phyloP scores from a whole-genome alignment of 2,888 invertebrate species.

The Gymnoscelis rufifasciata region DNA sequence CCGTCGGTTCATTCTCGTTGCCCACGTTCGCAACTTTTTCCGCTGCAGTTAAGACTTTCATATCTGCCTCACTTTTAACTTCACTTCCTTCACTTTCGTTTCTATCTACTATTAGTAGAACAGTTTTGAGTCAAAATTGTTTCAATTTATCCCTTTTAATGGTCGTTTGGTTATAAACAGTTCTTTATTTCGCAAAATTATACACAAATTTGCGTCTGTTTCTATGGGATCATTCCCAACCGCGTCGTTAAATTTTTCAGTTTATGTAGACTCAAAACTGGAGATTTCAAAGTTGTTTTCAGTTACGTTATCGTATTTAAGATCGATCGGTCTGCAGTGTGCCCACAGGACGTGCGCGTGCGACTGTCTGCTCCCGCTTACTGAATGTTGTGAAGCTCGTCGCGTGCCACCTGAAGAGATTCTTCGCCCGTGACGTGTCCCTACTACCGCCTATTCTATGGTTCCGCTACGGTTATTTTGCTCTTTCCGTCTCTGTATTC shows the following conservation, averaged over 20 bases:
- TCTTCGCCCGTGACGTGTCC: conserved; percentile 33
- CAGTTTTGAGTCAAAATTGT: neutral
- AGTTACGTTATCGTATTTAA: conserved; percentile 44
- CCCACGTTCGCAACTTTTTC: conserved; percentile 63
- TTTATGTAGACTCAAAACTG: no score
- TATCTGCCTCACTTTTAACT: conserved; percentile 31
- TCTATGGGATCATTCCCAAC: no score
- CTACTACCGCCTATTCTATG: conserved; percentile 11
- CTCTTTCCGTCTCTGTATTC: conserved; percentile 20
- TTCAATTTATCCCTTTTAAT: no score
- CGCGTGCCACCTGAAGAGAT: conserved; percentile 39
- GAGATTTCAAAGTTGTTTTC: neutral
- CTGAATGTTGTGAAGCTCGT: conserved; percentile 27
- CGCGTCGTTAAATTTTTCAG: no score
- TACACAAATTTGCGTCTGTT: no score
- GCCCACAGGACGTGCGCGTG: conserved; percentile 36
- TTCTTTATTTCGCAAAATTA: no score
- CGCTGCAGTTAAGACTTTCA: conserved; percentile 67
- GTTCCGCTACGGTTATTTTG: conserved; percentile 1
- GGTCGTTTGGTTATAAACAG: no score
- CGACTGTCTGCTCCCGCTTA: conserved; percentile 33
- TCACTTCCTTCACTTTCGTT: conserved; percentile 3
- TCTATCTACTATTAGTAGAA: no score
- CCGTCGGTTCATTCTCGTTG: conserved; percentile 58
- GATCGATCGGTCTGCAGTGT: conserved; percentile 39